A percentile compares a stretch with the other conserved stretches of the same genome.
Conservation (phyloP, 2,797 vertebrate species). For the Poecile montanus region DNA sequence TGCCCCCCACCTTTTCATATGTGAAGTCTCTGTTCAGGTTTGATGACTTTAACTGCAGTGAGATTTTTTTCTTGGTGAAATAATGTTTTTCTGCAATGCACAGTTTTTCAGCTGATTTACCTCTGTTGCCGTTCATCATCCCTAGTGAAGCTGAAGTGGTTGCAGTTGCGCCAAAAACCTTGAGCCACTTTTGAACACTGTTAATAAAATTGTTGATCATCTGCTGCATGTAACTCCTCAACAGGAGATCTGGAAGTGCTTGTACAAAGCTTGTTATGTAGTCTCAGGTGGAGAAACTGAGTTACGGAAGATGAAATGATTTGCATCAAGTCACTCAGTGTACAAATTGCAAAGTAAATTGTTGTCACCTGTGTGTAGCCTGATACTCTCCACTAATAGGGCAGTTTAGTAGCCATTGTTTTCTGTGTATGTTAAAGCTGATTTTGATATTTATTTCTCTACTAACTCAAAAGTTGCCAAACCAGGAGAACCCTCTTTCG, state of each 20-base stretch:
- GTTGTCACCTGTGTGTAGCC: neutral
- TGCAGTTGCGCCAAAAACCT: neutral
- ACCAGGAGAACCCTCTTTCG: neutral
- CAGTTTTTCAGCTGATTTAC: neutral
- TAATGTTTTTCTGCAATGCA: neutral
- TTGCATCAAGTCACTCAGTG: neutral
- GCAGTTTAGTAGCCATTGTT: neutral
- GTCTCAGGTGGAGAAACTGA: neutral
- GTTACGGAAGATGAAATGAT: neutral
- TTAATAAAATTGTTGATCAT: neutral
- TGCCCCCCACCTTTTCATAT: rapidly evolving
- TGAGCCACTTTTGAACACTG: neutral
- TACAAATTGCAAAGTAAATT: neutral
- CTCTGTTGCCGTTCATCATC: neutral
- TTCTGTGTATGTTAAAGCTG: neutral
- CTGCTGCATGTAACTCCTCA: neutral
- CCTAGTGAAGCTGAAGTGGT: neutral
- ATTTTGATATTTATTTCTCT: neutral
- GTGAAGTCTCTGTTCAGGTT: neutral
- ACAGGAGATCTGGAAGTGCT: neutral
- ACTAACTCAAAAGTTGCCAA: neutral
- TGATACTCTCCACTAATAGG: neutral
- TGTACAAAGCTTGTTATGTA: neutral
- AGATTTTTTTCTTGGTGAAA: neutral
- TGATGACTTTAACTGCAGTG: neutral